Evolutionary conservation across 2,888 invertebrate species (phyloP).

Genomic region (Athalia circularis): DNA sequence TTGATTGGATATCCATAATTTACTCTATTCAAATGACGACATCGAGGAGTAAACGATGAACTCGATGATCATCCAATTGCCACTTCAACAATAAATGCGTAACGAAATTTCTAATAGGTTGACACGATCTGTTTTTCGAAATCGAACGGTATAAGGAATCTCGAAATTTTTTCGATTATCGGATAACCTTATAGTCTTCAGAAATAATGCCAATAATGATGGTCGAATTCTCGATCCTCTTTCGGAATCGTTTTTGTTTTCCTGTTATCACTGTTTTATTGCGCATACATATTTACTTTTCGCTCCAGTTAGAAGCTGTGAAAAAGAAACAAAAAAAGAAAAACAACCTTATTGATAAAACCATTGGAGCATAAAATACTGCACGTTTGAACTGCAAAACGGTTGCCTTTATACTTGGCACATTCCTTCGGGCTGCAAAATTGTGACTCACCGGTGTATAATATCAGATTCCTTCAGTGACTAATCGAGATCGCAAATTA

Average conservation of each 20-base stretch:
- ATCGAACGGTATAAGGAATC: neutral
- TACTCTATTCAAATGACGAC: too few relatives aligned
- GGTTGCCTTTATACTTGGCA: neutral
- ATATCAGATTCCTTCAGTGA: slow-evolving; percentile 32
- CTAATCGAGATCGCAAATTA: slow-evolving; percentile 39
- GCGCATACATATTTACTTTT: too few relatives aligned
- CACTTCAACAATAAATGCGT: too few relatives aligned
- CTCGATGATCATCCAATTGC: too few relatives aligned
- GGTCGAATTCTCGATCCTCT: neutral
- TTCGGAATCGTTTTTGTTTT: too few relatives aligned
- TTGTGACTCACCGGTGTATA: slow-evolving; percentile 22
- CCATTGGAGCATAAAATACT: neutral
- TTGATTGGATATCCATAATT: too few relatives aligned
- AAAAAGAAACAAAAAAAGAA: slow-evolving; percentile 1
- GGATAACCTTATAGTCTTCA: neutral
- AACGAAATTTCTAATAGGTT: too few relatives aligned
- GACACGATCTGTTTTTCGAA: too few relatives aligned
- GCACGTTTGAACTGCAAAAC: slow-evolving; percentile 11
- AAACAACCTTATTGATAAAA: neutral
- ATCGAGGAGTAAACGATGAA: too few relatives aligned
- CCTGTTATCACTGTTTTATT: too few relatives aligned
- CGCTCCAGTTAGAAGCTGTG: neutral
- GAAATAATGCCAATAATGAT: neutral
- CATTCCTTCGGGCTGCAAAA: slow-evolving; percentile 19
- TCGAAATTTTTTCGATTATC: neutral